A percentile compares a stretch with the other conserved stretches of the same genome.
Conservation (phyloP, 35 echinoderm and acorn worm genomes). For the Heliocidaris tuberculata region DNA sequence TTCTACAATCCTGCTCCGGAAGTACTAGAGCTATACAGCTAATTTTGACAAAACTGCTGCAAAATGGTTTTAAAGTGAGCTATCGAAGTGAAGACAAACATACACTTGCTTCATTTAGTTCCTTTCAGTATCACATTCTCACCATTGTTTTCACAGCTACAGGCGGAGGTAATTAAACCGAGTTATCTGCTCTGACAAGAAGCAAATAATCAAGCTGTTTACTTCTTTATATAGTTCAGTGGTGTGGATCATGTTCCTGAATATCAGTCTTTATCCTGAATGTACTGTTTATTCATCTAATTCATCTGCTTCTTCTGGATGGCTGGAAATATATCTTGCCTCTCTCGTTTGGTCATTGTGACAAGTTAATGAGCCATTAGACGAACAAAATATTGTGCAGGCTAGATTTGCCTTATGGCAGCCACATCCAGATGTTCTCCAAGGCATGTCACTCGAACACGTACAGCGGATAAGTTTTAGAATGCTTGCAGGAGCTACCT, state of each 20-base stretch:
- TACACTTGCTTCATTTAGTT: not conserved
- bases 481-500: conserved; percentile 19
- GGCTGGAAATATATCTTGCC: conserved; percentile 19
- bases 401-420: too few species aligned
- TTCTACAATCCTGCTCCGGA: too few species aligned
- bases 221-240: too few species aligned
- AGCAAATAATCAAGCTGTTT: too few species aligned
- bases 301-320: conserved; percentile 34
- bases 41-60: too few species aligned
- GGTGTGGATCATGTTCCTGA: too few species aligned
- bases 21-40: too few species aligned
- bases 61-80: too few species aligned
- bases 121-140: not conserved
- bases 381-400: conserved; percentile 26
- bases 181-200: not conserved
- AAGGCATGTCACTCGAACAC: conserved; percentile 29
- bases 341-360: conserved; percentile 20
- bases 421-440: too few species aligned
- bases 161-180: not conserved
- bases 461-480: not conserved
- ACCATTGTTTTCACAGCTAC: not conserved
- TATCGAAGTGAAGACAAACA: too few species aligned
- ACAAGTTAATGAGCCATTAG: conserved; percentile 25
- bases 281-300: not conserved
- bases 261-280: not conserved